These are phyloP conservation scores for Hoplodrina blanda DNA, from an alignment of 2,888 invertebrate genomes.

Conservation along the genomic window DNA sequence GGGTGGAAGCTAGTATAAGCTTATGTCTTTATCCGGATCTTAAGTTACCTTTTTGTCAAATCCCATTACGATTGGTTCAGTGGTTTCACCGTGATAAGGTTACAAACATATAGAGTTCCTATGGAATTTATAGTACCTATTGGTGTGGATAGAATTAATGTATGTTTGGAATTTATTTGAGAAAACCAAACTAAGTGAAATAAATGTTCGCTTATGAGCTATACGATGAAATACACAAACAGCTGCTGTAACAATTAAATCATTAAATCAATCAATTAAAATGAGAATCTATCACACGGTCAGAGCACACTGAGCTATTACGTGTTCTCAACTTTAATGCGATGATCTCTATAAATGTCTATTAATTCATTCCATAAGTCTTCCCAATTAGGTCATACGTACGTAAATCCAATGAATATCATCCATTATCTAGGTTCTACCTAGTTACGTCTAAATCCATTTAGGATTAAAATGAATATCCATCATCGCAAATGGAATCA, in stretches of 20 bases:
- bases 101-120: too few relatives aligned
- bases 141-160: too few relatives aligned
- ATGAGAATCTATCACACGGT: conserved; percentile 17
- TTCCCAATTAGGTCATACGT: conserved; percentile 5
- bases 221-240: too few relatives aligned
- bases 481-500: conserved; percentile 23
- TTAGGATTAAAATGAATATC: conserved; percentile 37
- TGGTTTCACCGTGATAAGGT: too few relatives aligned
- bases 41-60: too few relatives aligned
- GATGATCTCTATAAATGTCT: conserved; percentile 13
- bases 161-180: too few relatives aligned
- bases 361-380: conserved; percentile 35
- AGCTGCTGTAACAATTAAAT: neutral
- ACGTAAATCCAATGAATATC: conserved; percentile 22
- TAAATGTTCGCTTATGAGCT: too few relatives aligned
- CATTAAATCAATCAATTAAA: neutral
- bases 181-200: too few relatives aligned
- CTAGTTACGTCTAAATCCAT: conserved; percentile 23
- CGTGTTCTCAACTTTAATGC: conserved; percentile 22
- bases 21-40: too few relatives aligned
- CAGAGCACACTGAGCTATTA: conserved; percentile 6
- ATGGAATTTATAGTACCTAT: too few relatives aligned
- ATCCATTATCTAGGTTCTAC: conserved; percentile 23
- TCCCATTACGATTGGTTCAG: too few relatives aligned
- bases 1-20: too few relatives aligned